Evolutionary conservation across 2,113 vertebrate species (phyloP), one percentile per base, ranked within the genome.

Genomic region (Charadrius vociferus): DNA sequence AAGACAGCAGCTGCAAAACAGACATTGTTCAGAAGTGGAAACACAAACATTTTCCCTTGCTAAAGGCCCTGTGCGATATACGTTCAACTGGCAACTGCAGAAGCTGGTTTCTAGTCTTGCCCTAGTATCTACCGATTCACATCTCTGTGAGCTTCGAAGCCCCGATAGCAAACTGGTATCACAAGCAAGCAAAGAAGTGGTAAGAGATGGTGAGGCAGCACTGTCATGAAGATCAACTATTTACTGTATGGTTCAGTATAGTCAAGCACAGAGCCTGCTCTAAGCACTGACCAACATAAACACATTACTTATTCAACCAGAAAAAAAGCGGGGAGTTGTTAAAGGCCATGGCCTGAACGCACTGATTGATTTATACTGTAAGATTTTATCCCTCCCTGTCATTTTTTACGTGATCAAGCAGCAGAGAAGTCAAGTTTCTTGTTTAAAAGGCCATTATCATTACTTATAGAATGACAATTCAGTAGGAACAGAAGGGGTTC

Each of bases 21-120:
- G 19, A 45, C 2, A 0, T 20, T 4, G 3, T 15, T 58, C 1
- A 0, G 20, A 43, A 32, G 21, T 3, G 4, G 34, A 23, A 67
- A 68, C 2, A 18, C 9, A 26, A 26, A 7, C 3, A 0, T 43
- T 30, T n/a, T 8, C 49, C 16, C 56, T 32, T 5, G 4, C 36
- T 29, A 4, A 47, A 80, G 24, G 37, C n/a, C 16, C 24, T 32
- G 0, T 0, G 4, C 16, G 34, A 65, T 2, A 3, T 10, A n/a
- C 21, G 5, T 1, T 4, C 30, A 75, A 43, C 23, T 41, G 7
- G 24, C 26, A 92, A n/a, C 21, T 5, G 16, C 74, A 47, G 27
- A 65, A 22, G 22, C 16, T 34, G 21, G 7, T 32, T 67, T 74
- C n/a, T 43, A 17, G 10, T 52, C 61, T 58, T 32, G 34, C 36